These are phyloP conservation scores for Pagrus major DNA, from an alignment of 2,113 vertebrate genomes.

Conservation along the genomic window DNA sequence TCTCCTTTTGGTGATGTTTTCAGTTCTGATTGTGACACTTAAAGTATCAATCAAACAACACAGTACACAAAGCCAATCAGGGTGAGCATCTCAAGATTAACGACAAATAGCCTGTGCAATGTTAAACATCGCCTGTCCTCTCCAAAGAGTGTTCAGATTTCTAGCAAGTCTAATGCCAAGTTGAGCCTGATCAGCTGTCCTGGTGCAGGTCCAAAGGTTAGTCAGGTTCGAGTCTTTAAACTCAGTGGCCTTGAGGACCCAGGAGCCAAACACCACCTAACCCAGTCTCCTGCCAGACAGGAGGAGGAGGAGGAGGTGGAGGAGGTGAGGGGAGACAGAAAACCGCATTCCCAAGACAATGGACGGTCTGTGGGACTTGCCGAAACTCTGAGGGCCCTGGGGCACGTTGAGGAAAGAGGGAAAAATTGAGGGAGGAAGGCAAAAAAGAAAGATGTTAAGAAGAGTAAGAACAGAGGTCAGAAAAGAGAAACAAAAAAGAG, in stretches of 20 bases:
- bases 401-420: constrained; percentile 57
- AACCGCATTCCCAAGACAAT: constrained; percentile 83
- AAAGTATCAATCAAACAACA: not conserved
- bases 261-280: constrained; percentile 67
- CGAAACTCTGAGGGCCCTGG: constrained; percentile 68
- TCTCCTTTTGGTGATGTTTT: not conserved
- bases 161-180: constrained; percentile 21
- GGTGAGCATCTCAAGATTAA: not conserved
- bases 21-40: too few relatives aligned
- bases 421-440: constrained; percentile 37
- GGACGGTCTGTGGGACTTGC: constrained; percentile 78
- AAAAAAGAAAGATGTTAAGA: constrained; percentile 24
- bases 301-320: constrained; percentile 34
- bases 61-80: not conserved
- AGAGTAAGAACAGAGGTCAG: constrained; percentile 9
- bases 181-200: constrained; percentile 51
- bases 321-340: constrained; percentile 64
- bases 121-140: constrained; percentile 15
- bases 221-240: constrained; percentile 54
- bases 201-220: constrained; percentile 28
- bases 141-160: constrained; percentile 26
- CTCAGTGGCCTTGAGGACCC: constrained; percentile 71
- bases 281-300: constrained; percentile 65
- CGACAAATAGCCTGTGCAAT: not conserved
- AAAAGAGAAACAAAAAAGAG: not conserved